These are phyloP conservation scores for Pachyuromys duprasi DNA, from an alignment of 2,797 vertebrate species.

Conservation along the genomic window DNA sequence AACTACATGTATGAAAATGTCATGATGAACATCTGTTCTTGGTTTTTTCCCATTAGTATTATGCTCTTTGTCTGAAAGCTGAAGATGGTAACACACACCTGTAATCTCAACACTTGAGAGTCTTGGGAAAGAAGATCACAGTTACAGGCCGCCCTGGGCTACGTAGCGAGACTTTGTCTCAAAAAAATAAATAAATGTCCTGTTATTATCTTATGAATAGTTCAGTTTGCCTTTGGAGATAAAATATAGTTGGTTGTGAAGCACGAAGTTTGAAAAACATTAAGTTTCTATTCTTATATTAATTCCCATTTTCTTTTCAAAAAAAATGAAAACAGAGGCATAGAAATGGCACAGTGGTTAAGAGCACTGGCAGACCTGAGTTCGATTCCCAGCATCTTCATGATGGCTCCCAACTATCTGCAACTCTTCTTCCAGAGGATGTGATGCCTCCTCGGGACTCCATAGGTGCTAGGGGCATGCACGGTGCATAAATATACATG, in stretches of 20 bases:
- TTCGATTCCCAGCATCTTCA: not conserved
- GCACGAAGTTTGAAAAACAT: constrained; percentile 11
- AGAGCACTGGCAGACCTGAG: not conserved
- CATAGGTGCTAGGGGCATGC: not conserved
- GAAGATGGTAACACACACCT: not conserved
- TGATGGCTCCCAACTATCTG: not conserved
- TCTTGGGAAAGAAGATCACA: not conserved
- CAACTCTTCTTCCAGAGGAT: not conserved
- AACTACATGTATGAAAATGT: not conserved
- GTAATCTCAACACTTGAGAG: not conserved
- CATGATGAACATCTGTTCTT: not conserved
- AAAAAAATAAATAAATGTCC: not conserved
- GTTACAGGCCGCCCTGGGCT: not conserved
- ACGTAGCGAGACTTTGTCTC: not conserved
- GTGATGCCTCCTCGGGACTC: not conserved
- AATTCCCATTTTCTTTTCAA: not conserved
- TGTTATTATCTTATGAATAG: constrained; percentile 51
- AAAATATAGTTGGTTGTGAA: constrained; percentile 42
- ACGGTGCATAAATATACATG: not conserved
- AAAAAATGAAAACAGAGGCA: not conserved
- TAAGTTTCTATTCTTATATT: not conserved
- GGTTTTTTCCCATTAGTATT: not conserved
- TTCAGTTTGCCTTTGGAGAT: constrained; percentile 31
- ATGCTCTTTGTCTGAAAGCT: not conserved
- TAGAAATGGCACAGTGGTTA: not conserved